phyloP scores from a whole-genome alignment of 2,113 vertebrate genomes.

The Holacanthus passer region DNA sequence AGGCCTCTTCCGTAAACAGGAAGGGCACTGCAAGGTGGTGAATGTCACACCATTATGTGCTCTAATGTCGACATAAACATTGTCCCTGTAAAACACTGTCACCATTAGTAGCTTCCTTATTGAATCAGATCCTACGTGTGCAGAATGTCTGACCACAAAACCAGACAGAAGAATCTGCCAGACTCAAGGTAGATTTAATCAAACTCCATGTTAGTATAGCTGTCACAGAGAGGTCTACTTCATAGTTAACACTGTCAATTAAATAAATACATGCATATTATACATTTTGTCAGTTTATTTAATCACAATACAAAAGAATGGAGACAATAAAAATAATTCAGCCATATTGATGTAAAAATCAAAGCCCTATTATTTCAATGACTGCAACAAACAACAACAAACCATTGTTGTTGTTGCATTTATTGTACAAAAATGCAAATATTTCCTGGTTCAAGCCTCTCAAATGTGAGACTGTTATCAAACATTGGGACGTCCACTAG shows the following conservation, averaged over 20 bases:
- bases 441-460: neutral
- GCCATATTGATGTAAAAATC: neutral
- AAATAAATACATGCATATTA: neutral
- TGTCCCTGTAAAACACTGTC: constrained; percentile 52
- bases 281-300: neutral
- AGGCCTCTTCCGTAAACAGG: neutral
- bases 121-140: constrained; percentile 60
- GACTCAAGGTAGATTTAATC: constrained; percentile 36
- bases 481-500: no score
- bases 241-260: neutral
- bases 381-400: neutral
- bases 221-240: neutral
- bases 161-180: constrained; percentile 28
- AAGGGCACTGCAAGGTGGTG: constrained; percentile 28
- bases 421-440: neutral
- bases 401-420: neutral
- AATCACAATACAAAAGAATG: neutral
- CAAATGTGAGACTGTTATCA: neutral
- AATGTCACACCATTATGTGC: constrained; percentile 62
- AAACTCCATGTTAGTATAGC: neutral
- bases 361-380: neutral
- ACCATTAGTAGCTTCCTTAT: constrained; percentile 63
- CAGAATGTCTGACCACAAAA: constrained; percentile 33
- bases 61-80: constrained; percentile 68
- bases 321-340: neutral